Percentiles rank a stretch among this genome's conserved stretches.
Evolutionary conservation across 2,797 vertebrate species (phyloP).

Genomic region (Coendou prehensilis): DNA sequence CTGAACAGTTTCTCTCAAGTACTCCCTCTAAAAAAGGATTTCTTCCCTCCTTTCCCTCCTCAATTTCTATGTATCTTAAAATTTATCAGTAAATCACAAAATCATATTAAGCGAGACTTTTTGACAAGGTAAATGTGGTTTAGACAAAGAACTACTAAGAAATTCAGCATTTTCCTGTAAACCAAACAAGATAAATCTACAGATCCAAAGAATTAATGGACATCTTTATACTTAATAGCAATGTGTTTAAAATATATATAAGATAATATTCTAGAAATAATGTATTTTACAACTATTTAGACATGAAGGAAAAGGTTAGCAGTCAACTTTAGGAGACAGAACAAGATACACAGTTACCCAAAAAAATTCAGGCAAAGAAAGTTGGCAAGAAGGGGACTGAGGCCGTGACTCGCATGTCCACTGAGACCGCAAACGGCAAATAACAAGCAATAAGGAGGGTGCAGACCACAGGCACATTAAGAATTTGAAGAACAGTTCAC

Average conservation of each 20-base stretch:
- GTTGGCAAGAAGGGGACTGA: constrained; percentile 28
- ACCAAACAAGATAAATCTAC: neutral
- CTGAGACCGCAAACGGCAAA: neutral
- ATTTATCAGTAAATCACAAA: neutral
- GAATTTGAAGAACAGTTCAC: constrained; percentile 24
- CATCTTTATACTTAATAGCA: constrained; percentile 24
- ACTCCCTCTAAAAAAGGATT: neutral
- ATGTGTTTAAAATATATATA: constrained; percentile 1
- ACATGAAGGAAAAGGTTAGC: constrained; percentile 12
- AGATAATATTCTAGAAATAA: constrained; percentile 15
- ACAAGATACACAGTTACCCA: neutral
- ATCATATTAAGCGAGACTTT: neutral
- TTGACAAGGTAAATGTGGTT: constrained; percentile 17
- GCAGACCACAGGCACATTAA: constrained; percentile 1
- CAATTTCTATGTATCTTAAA: constrained; percentile 2
- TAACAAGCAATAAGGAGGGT: neutral
- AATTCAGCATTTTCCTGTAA: constrained; percentile 15
- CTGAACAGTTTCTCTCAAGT: neutral
- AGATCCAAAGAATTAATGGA: constrained; percentile 24
- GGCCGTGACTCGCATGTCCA: neutral
- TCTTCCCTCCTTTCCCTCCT: neutral
- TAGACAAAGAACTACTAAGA: constrained; percentile 41
- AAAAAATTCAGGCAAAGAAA: neutral
- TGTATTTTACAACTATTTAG: constrained; percentile 21
- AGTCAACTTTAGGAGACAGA: constrained; percentile 20